Conservation (phyloP, 2,797 vertebrate species). For the Momotus momota region DNA sequence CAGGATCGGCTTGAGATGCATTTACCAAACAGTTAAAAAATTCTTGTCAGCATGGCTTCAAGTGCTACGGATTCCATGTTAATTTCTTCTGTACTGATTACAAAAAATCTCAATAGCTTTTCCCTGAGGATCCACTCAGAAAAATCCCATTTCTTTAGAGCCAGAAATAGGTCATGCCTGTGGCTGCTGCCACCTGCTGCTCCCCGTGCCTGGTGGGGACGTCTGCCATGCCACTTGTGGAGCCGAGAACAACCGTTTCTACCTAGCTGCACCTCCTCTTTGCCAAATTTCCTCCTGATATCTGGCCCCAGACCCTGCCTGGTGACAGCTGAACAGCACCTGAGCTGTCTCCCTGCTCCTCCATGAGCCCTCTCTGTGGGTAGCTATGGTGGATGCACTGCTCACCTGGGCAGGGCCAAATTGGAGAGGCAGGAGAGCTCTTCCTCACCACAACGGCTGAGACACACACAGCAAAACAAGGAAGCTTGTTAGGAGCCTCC, state of each 20-base stretch:
- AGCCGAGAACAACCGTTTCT: not conserved
- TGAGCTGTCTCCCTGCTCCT: not conserved
- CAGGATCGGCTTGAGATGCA: not conserved
- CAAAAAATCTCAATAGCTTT: not conserved
- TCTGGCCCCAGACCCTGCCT: not conserved
- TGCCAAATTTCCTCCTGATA: not conserved
- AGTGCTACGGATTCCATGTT: not conserved
- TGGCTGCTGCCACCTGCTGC: accelerated
- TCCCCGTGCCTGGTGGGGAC: accelerated
- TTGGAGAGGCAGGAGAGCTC: not conserved
- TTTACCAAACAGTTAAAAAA: not conserved
- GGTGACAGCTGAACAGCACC: accelerated
- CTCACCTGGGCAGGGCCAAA: not conserved
- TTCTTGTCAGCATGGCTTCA: not conserved
- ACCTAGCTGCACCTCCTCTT: not conserved
- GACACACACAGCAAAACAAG: too few relatives aligned
- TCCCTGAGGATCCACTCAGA: not conserved
- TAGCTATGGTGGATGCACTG: accelerated
- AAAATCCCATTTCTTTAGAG: not conserved
- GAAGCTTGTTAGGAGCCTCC: not conserved
- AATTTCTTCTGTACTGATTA: not conserved
- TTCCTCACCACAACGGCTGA: accelerated
- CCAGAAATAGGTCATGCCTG: not conserved
- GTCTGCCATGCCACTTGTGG: accelerated
- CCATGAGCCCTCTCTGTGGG: accelerated